These are phyloP conservation scores for Dryadula phaetusa DNA, from an alignment of 2,888 invertebrate species.

Conservation along the genomic window DNA sequence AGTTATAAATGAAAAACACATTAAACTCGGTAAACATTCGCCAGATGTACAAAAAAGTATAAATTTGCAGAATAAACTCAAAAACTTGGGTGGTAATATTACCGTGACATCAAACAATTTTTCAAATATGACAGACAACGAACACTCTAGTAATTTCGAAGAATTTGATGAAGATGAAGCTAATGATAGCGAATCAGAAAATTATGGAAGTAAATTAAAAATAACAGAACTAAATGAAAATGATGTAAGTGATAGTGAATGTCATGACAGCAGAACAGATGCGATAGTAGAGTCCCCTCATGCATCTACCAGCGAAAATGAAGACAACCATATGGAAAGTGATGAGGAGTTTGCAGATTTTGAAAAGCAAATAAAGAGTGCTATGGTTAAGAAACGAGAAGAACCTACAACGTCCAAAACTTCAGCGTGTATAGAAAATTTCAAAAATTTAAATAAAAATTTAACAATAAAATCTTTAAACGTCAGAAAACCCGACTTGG, in stretches of 20 bases:
- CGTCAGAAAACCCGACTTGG: conserved; percentile 42
- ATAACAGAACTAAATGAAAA: conserved; percentile 65
- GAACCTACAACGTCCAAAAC: conserved; percentile 42
- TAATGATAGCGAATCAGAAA: conserved; percentile 56
- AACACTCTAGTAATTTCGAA: conserved; percentile 38
- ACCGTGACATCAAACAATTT: conserved; percentile 68
- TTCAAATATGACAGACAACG: conserved; percentile 49
- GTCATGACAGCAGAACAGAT: conserved; percentile 50
- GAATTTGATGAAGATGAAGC: conserved; percentile 43
- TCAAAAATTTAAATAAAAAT: conserved; percentile 64
- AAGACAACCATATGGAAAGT: conserved; percentile 51
- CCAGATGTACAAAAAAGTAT: conserved; percentile 50
- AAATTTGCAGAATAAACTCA: conserved; percentile 62
- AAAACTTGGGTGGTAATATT: conserved; percentile 68
- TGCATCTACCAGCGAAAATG: conserved; percentile 58
- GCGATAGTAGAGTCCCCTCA: conserved; percentile 63
- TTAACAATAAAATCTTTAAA: conserved; percentile 55
- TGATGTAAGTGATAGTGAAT: conserved; percentile 54
- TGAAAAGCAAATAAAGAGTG: conserved; percentile 55
- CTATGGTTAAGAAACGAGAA: conserved; percentile 51
- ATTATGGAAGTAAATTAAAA: conserved; percentile 56
- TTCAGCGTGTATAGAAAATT: conserved; percentile 52
- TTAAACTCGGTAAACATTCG: conserved; percentile 39
- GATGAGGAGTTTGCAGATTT: conserved; percentile 55
- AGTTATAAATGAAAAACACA: conserved; percentile 29